Conservation (phyloP, 2,888 invertebrate species). For the Drosophila sordidula region DNA sequence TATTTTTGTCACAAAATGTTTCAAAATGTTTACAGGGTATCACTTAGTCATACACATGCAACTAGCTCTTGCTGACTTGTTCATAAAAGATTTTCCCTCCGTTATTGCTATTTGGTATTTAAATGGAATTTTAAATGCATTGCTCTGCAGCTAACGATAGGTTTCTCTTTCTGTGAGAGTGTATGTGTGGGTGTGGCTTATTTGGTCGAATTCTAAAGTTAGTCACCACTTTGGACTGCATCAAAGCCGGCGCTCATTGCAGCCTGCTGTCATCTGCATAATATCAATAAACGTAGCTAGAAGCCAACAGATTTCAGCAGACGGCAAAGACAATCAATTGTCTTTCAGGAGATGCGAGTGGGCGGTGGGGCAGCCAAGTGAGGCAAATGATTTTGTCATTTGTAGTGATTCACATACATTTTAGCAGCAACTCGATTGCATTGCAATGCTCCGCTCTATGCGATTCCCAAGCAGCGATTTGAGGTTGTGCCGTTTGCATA, state of each 20-base stretch:
- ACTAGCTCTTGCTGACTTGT: background rate
- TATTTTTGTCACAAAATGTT: background rate
- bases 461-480: background rate
- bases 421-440: background rate
- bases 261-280: constrained; percentile 47
- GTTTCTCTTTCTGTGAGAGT: background rate
- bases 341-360: constrained; percentile 2
- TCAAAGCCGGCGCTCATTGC: constrained; percentile 4
- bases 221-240: constrained; percentile 4
- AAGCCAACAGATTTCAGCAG: constrained; percentile 29
- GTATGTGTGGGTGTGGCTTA: background rate
- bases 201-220: constrained; percentile 26
- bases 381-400: constrained; percentile 26
- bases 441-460: background rate
- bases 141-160: constrained; percentile 9
- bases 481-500: too few relatives aligned
- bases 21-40: constrained; percentile 3
- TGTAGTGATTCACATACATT: constrained; percentile 11
- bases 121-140: constrained; percentile 63
- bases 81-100: constrained; percentile 33
- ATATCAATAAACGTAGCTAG: constrained; percentile 43
- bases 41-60: background rate
- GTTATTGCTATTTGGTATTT: constrained; percentile 50
- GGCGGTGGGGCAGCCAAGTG: constrained; percentile 1
- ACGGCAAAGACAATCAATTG: constrained; percentile 38